phyloP scores from a whole-genome alignment of 2,888 invertebrate genomes.

The Junonia oenone region DNA sequence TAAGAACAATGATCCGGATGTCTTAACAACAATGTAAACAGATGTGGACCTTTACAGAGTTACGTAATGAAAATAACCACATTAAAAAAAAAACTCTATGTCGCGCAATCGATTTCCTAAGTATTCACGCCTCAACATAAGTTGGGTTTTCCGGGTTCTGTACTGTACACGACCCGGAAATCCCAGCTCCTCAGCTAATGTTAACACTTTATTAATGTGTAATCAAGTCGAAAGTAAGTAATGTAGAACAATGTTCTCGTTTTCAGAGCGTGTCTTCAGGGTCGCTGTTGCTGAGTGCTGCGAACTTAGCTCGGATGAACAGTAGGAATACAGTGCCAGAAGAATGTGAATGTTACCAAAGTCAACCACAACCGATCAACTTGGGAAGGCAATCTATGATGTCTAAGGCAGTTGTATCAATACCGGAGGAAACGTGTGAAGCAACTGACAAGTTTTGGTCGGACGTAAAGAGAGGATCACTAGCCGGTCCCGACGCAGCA shows the following conservation, averaged over 20 bases:
- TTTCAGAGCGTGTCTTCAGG: slow-evolving; percentile 90
- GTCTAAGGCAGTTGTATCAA: slow-evolving; percentile 58
- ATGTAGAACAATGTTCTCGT: slow-evolving; percentile 1
- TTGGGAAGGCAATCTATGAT: slow-evolving; percentile 52
- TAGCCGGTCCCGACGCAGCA: slow-evolving; percentile 81
- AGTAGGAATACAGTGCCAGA: slow-evolving; percentile 56
- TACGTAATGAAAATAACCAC: slow-evolving; percentile 14
- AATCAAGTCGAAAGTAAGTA: neutral
- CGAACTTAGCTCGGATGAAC: slow-evolving; percentile 82
- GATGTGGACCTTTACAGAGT: slow-evolving; percentile 16
- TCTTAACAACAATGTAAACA: slow-evolving; percentile 16
- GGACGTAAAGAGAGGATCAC: slow-evolving; percentile 65
- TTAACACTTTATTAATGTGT: neutral
- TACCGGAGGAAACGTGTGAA: slow-evolving; percentile 64
- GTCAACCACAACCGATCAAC: slow-evolving; percentile 47
- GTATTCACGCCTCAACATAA: neutral
- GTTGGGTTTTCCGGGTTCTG: no score
- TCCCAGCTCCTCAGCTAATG: neutral
- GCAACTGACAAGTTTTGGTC: slow-evolving; percentile 62
- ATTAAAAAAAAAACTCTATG: slow-evolving; percentile 1
- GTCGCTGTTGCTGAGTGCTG: slow-evolving; percentile 88
- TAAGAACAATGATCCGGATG: slow-evolving; percentile 28
- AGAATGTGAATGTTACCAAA: slow-evolving; percentile 56
- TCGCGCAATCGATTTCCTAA: neutral
- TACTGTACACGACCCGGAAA: neutral